Evolutionary conservation across 2,113 vertebrate genomes (phyloP), one percentile per base, ranked within the genome.

Genomic region (Rhinogobius similis): DNA sequence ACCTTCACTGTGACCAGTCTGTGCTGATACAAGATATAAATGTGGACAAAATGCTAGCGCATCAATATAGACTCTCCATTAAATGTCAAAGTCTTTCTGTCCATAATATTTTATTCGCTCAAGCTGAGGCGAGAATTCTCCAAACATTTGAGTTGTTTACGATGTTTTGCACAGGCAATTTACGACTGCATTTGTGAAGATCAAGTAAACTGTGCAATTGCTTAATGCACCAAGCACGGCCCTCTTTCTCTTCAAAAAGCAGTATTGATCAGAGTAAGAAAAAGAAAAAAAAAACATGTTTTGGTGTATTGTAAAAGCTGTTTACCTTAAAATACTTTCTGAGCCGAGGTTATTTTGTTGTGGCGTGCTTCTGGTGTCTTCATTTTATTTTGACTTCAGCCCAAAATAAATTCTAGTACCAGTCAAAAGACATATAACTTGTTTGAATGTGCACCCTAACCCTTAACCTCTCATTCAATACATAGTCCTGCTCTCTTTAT

Each of bases 51-150:
- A 58, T 20, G 27, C 27, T 27, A 36, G 56, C 4, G 9, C 27
- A 32, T 36, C 27, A 6, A 36, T 21, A 58, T n/a, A 58, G 26
- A 7, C 14, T 58, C 11, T 24, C 10, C 52, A 55, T 55, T 58
- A 58, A 58, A 58, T 29, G 55, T 58, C 26, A 58, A 58, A 18
- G 26, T 18, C 24, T 58, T 26, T 29, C 26, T 58, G 14, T 58
- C 26, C 21, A 55, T 55, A 50, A 55, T 55, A 58, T 29, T 58
- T 58, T 58, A 11, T 61, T 61, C 29, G 21, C 29, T 61, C 14
- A 11, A 38, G 38, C 8, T n/a, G 29, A 61, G 18, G 16, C 7
- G 9, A 18, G 29, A 59, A 32, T 18, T 32, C 29, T 21, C 20
- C 8, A 3, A 36, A 36, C 32, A 61, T 61, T 61, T 36, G 27